Evolutionary conservation across 2,888 invertebrate species (phyloP).

Genomic region (Notodonta dromedarius): DNA sequence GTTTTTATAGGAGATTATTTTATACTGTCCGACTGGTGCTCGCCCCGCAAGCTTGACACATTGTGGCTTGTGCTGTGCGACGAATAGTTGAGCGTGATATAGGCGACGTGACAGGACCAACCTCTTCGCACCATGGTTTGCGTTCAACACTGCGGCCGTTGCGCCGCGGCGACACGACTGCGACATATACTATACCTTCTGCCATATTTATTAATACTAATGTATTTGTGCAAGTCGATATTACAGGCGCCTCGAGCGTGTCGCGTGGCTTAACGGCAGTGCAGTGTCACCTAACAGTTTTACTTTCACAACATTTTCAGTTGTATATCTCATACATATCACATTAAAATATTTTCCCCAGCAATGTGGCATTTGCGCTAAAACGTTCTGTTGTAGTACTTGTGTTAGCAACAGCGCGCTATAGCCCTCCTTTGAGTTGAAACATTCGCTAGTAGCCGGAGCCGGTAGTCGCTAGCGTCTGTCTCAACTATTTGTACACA

Average conservation of each 20-base stretch:
- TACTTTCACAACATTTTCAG: conserved; percentile 23
- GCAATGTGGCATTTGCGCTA: neutral
- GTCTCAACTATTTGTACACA: no score
- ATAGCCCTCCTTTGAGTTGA: neutral
- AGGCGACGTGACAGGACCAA: conserved; percentile 3
- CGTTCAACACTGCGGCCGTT: neutral
- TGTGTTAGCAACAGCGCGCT: neutral
- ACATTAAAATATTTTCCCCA: conserved; percentile 28
- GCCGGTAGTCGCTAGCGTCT: no score
- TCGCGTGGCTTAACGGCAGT: no score
- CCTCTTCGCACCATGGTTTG: neutral
- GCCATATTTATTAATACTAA: no score
- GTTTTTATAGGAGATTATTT: conserved; percentile 67
- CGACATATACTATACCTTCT: neutral
- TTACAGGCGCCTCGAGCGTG: neutral
- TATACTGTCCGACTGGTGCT: conserved; percentile 53
- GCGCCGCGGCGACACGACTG: neutral
- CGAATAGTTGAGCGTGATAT: neutral
- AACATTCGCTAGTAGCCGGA: no score
- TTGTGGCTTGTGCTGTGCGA: conserved; percentile 35
- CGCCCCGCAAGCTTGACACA: conserved; percentile 53
- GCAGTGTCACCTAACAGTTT: conserved; percentile 15
- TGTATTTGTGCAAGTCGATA: neutral
- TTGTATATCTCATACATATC: conserved; percentile 46
- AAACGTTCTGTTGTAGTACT: neutral